Conservation (phyloP, 2,113 vertebrate genomes). For the Arothron firmamentum region DNA sequence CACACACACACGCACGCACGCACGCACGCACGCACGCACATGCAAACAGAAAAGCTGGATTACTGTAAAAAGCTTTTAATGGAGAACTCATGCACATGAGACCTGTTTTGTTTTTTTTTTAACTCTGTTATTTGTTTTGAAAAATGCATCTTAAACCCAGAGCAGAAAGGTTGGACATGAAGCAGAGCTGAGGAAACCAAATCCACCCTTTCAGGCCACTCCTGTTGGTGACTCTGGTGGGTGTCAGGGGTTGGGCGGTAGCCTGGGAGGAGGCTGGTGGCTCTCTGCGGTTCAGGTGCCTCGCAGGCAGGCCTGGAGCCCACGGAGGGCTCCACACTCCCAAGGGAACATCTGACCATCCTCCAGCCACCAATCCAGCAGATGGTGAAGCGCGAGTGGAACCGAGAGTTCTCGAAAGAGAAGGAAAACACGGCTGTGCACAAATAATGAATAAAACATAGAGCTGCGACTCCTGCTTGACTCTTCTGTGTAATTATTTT, state of each 20-base stretch:
- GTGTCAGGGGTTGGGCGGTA: constrained; percentile 20
- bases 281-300: constrained; percentile 42
- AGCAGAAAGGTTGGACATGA: no score
- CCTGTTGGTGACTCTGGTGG: constrained; percentile 8
- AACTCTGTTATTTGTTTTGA: no score
- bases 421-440: constrained; percentile 49
- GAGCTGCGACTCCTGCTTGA: constrained; percentile 59
- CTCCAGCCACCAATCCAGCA: constrained; percentile 33
- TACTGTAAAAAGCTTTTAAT: constrained; percentile 19
- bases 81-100: constrained; percentile 13
- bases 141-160: no score
- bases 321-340: constrained; percentile 30
- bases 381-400: constrained; percentile 51
- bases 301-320: constrained; percentile 44
- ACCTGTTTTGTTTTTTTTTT: not conserved
- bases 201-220: constrained; percentile 3
- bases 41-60: constrained; percentile 22
- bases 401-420: constrained; percentile 15
- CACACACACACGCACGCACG: constrained; percentile 12
- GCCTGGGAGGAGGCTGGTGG: constrained; percentile 48
- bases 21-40: constrained; percentile 7
- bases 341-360: constrained; percentile 36
- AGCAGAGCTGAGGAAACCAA: no score
- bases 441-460: constrained; percentile 69
- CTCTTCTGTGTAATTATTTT: constrained; percentile 25